Percentiles rank a stretch among this genome's conserved stretches.
Conservation (phyloP, 2,797 vertebrate genomes). For the Garrulus glandarius region DNA sequence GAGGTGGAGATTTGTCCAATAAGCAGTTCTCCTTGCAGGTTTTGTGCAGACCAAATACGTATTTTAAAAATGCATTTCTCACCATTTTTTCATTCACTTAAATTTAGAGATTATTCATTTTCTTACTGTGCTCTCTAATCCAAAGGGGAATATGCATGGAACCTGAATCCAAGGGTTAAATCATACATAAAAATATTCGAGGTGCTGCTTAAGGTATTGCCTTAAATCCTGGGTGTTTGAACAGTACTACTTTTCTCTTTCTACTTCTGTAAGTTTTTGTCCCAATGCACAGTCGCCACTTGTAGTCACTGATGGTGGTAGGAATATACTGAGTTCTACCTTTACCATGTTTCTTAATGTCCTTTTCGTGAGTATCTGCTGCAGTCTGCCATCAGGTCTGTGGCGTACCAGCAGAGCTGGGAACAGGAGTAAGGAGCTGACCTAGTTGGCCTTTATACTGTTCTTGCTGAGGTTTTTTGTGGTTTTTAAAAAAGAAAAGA, state of each 20-base stretch:
- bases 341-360: rapidly evolving
- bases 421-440: neutral
- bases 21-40: neutral
- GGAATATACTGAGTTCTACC: neutral
- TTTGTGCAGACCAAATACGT: neutral
- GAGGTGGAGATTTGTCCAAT: neutral
- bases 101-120: neutral
- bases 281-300: neutral
- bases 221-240: neutral
- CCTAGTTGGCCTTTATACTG: rapidly evolving
- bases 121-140: neutral
- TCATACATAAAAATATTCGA: neutral
- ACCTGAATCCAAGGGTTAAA: neutral
- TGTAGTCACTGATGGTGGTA: neutral
- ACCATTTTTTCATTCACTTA: neutral
- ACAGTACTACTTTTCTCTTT: neutral
- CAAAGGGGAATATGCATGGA: neutral
- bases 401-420: neutral
- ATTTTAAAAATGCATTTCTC: neutral
- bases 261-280: neutral
- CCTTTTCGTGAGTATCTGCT: neutral
- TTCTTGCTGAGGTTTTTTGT: neutral
- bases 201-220: neutral
- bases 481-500: neutral
- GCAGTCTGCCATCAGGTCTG: neutral